phyloP scores from a whole-genome alignment of 2,888 invertebrate species.

The Pollenia amentaria region DNA sequence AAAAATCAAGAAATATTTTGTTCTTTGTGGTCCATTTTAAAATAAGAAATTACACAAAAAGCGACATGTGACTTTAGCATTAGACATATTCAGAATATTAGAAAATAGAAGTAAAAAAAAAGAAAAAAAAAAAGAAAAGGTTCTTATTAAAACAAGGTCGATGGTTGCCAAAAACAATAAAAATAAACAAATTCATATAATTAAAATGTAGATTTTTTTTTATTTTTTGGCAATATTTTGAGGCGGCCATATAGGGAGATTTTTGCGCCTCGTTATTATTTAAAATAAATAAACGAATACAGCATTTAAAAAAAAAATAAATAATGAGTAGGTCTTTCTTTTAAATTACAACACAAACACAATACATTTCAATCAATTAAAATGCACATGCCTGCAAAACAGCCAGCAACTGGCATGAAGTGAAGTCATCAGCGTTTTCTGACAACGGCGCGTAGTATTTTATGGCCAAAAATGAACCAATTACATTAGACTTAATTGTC shows the following conservation, averaged over 20 bases:
- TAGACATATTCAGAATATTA: slow-evolving; percentile 10
- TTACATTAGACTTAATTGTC: slow-evolving; percentile 57
- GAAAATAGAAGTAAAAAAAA: slow-evolving; percentile 14
- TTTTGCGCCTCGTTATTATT: slow-evolving; percentile 63
- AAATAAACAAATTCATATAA: not conserved
- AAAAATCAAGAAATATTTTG: slow-evolving; percentile 31
- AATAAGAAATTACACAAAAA: slow-evolving; percentile 51
- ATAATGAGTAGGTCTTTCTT: slow-evolving; percentile 63
- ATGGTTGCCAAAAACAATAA: slow-evolving; percentile 33
- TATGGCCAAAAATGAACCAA: slow-evolving; percentile 67
- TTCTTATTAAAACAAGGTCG: slow-evolving; percentile 71
- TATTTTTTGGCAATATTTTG: slow-evolving; percentile 60
- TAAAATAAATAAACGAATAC: slow-evolving; percentile 15
- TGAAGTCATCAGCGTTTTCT: slow-evolving; percentile 68
- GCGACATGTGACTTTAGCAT: slow-evolving; percentile 66
- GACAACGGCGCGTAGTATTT: slow-evolving; percentile 46
- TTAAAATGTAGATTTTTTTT: slow-evolving; percentile 37
- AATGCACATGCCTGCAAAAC: slow-evolving; percentile 17
- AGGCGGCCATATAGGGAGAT: slow-evolving; percentile 71
- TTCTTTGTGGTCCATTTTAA: slow-evolving; percentile 44
- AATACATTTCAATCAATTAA: slow-evolving; percentile 14
- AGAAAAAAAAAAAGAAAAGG: slow-evolving; percentile 44
- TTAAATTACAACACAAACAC: not conserved
- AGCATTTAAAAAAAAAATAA: slow-evolving; percentile 19
- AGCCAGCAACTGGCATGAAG: slow-evolving; percentile 9